Evolutionary conservation across 2,888 invertebrate species (phyloP), one percentile per base, ranked within the genome.

Genomic region (Drosophila barbarae): DNA sequence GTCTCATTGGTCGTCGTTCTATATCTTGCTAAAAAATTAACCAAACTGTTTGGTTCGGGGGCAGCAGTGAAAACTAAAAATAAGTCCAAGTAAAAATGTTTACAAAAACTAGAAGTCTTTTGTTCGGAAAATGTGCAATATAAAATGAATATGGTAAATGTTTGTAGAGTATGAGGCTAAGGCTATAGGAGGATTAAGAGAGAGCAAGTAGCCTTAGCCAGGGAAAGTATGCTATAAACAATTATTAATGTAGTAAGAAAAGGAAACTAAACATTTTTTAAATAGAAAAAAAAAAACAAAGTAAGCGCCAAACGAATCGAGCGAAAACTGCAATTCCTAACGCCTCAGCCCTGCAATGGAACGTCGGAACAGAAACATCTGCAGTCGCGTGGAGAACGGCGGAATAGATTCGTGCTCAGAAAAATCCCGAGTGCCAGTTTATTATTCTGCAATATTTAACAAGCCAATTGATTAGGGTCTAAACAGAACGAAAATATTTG

Each of bases 41-140:
- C 18, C 9, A 59, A 59, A 38, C n/a, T 46, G 6, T 57, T 60
- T 9, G n/a, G 46, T 18, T 58, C 59, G 18, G 46, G 18, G 46
- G 5, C 46, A 32, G 30, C 59, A 6, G 58, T 15, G 10, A 60
- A 58, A 39, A 39, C 38, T 18, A 59, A 60, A 58, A 60, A 60
- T 39, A 60, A 60, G 38, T 60, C 58, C 5, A 60, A 60, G 26
- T 60, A 60, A 60, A 60, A 12, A 12, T 21, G n/a, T 36, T 38
- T 38, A 18, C 18, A 10, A 26, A 46, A 56, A 46, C 10, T 35
- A 7, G 2, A 7, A 5, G 4, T 23, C 6, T 50, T 35, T 35
- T 35, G 1, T 18, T 46, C 2, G 8, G 12, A 28, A 12, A 28
- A 28, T 30, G 3, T 15, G 10, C 10, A 15, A 10, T 44, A 6